These are phyloP conservation scores for Trichonephila clavata DNA, from an alignment of 1,140 invertebrate species.

Conservation along the genomic window DNA sequence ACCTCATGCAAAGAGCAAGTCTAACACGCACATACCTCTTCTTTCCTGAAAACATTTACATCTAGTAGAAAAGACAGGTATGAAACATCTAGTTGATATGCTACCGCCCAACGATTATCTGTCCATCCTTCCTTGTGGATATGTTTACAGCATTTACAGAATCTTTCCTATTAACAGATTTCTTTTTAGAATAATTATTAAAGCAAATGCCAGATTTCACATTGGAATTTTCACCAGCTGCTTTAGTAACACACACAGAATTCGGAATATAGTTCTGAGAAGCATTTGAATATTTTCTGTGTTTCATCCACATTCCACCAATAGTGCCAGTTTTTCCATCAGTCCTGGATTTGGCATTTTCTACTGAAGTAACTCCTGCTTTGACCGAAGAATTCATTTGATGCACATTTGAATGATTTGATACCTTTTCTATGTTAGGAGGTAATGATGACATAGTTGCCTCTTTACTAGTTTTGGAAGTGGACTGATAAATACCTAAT, in stretches of 20 bases:
- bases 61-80: constrained; percentile 25
- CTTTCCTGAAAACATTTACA: constrained; percentile 8
- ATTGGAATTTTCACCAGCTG: constrained; percentile 50
- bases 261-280: constrained; percentile 39
- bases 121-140: constrained; percentile 59
- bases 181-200: constrained; percentile 30
- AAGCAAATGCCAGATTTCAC: background rate
- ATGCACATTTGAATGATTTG: constrained; percentile 8
- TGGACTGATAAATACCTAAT: background rate
- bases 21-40: background rate
- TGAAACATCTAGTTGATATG: constrained; percentile 40
- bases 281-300: constrained; percentile 40
- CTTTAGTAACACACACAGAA: background rate
- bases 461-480: background rate
- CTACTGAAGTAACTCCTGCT: background rate
- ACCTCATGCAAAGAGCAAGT: background rate
- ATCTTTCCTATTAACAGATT: constrained; percentile 38
- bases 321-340: background rate
- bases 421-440: background rate
- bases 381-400: background rate
- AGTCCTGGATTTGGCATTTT: constrained; percentile 8
- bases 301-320: constrained; percentile 56
- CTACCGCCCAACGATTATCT: constrained; percentile 63
- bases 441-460: background rate
- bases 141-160: constrained; percentile 9